These are phyloP conservation scores for Ictalurus punctatus DNA, from an alignment of 2,113 vertebrate species.

Conservation along the genomic window DNA sequence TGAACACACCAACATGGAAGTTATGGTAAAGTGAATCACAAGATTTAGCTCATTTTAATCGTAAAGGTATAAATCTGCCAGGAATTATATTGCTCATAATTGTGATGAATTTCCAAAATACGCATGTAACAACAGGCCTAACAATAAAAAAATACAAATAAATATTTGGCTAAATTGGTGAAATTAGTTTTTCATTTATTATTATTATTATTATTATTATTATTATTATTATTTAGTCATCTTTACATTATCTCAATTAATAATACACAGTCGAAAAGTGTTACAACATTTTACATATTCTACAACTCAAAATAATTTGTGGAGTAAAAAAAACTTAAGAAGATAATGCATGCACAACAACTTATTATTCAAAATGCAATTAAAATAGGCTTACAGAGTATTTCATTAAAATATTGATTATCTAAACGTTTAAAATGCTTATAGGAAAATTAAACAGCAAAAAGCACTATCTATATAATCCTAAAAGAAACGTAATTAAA, in stretches of 20 bases:
- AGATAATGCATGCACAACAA: not conserved
- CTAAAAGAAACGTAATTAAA: not conserved
- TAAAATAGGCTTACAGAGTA: not conserved
- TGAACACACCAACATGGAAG: not conserved
- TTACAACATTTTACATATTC: not conserved
- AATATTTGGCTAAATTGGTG: not conserved
- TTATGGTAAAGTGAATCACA: not conserved
- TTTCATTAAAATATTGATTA: not conserved
- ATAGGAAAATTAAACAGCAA: not conserved
- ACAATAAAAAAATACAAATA: not conserved
- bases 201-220: too few species aligned
- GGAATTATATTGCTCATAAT: not conserved
- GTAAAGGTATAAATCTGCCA: not conserved
- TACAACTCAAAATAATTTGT: too few species aligned
- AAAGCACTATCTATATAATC: too few species aligned
- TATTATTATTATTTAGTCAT: not conserved
- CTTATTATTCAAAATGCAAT: not conserved
- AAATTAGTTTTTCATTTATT: not conserved
- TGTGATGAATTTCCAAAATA: not conserved
- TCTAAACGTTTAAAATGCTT: not conserved
- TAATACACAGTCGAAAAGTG: not conserved
- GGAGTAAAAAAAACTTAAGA: not conserved
- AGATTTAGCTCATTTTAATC: not conserved
- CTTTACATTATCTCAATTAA: not conserved
- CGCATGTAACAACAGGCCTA: constrained; percentile 58